Evolutionary conservation across 23 tunicate species (phyloP), one percentile per base, ranked within the genome.

Genomic region (Trididemnum nubilum): DNA sequence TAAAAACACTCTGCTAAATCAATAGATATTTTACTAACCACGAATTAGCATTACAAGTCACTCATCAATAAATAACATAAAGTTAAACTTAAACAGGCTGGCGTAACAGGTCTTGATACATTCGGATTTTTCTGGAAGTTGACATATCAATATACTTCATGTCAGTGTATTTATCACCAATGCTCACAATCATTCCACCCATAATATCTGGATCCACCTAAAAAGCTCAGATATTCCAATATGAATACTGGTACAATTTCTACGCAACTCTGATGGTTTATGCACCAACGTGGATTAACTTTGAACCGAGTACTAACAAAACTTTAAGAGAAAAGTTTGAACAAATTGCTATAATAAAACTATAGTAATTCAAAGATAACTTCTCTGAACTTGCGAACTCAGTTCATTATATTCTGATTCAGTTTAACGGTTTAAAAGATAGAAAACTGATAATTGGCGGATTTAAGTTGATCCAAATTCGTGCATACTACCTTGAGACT

Each of bases 61-160:
- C 36, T 31, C 37, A 37, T 18, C 32, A 33, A 32, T 28, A 61
- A 61, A n/a, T n/a, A 15, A 44, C 12, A 61, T 12, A 12, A 61
- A 61, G 26, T 4, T 12, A 4, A 73, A 38, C 59, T 91, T 91
- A 96, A 64, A 86, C 82, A 73, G 92, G 85, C 81, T 86, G 90
- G 51, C 82, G 76, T 71, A 96, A 82, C 0, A 96, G 72, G 38
- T 91, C 92, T 59, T 82, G 73, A 38, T 96, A 96, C 22, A 86
- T 67, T 64, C 90, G 73, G 37, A 96, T 85, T 64, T 96, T 96
- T 87, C 87, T 87, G 12, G 99, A 82, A 26, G 96, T 92, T 0
- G 97, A 91, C 99, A 96, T 90, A 35, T 96, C 99, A 67, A 96
- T 92, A 78, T 78, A 87, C 73, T 96, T 96, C 99, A 96, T 96